These are phyloP conservation scores for Heloderma charlesbogerti DNA, from an alignment of 2,113 vertebrate genomes.

Conservation along the genomic window DNA sequence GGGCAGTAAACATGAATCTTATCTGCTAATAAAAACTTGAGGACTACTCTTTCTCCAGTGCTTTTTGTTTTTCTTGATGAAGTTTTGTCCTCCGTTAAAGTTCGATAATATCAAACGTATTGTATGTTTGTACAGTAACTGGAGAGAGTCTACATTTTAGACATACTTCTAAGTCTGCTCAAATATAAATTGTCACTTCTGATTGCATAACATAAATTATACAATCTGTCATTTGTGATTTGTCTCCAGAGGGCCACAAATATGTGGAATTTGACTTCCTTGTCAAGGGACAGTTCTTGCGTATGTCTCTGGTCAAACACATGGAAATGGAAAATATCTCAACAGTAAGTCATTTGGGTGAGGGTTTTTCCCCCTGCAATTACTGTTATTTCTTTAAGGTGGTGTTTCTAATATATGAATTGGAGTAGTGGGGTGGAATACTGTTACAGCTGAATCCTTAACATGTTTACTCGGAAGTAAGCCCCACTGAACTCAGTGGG, in stretches of 20 bases:
- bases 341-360: conserved; percentile 79
- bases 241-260: conserved; percentile 86
- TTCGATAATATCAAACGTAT: neutral
- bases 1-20: neutral
- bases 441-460: neutral
- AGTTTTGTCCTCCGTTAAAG: neutral
- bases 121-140: neutral
- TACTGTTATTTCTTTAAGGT: neutral
- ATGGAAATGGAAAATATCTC: conserved; percentile 94
- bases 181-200: neutral
- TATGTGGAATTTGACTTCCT: conserved; percentile 98
- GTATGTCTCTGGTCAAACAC: conserved; percentile 84
- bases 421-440: neutral
- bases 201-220: neutral
- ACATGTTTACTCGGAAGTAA: neutral
- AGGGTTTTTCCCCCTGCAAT: neutral
- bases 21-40: neutral
- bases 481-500: neutral
- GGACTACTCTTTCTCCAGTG: neutral
- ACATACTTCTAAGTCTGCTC: neutral
- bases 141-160: neutral
- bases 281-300: conserved; percentile 93
- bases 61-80: neutral
- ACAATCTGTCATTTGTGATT: neutral
- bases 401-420: too few relatives aligned